Evolutionary conservation across 1,140 invertebrate genomes (phyloP), one percentile per base, ranked within the genome.

Genomic region (Brachionus calyciflorus): DNA sequence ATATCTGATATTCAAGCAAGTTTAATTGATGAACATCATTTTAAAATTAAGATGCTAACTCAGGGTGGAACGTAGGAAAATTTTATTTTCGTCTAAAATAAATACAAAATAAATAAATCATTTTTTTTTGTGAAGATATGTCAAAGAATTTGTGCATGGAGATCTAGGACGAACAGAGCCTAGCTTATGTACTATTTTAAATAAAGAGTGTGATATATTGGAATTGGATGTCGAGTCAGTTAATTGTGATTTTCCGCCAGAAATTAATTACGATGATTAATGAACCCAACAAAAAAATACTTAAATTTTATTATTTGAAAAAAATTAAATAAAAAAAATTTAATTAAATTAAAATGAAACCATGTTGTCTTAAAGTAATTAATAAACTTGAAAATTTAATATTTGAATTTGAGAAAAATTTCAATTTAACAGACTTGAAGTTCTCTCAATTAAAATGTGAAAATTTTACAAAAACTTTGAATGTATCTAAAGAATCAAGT

Each of bases 131-230:
- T 3, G 14, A 30, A 86, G 83, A 1, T 98, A 98, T 82, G 89
- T 98, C 0, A 98, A 98, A 86, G 95, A 98, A 86, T 94, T 97
- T 87, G 90, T 95, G 17, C 93, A 98, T 85, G 92, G 94, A 0
- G 95, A 98, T 86, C 92, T 96, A 82, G 91, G 91, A 14, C 87
- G 94, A 46, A 96, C 93, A 0, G 83, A 82, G 12, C 95, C 94
- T 0, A 90, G 87, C 83, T 82, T 94, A 10, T 87, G 88, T 19
- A 80, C 81, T 0, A 73, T 90, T 10, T 79, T 90, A 1, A 84
- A 83, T 2, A 84, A 88, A 69, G 86, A 88, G 41, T 87, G 88
- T 77, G 90, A 91, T 80, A 88, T 91, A 80, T 81, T 91, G 9
- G 86, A 88, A 30, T 82, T 89, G 5, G 89, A 91, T 82, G 91